Conservation (phyloP, 2,888 invertebrate species). For the Epirrhoe alternata region DNA sequence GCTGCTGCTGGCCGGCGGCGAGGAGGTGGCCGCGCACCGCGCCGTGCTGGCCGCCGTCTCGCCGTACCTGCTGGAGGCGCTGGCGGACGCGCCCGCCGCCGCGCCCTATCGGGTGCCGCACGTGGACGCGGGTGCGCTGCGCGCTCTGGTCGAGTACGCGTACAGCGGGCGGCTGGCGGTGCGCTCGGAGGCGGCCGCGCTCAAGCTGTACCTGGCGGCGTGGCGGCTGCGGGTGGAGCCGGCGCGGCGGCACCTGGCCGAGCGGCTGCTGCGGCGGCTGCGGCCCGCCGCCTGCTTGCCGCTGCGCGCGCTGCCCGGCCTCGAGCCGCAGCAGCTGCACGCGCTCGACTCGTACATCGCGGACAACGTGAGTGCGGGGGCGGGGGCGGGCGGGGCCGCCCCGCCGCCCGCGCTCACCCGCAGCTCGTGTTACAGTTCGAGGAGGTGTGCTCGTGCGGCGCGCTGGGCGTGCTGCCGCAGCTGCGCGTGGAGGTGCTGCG, state of each 20-base stretch:
- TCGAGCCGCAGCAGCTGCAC: slow-evolving; percentile 80
- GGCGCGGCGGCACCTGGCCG: slow-evolving; percentile 89
- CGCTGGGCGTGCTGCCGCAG: slow-evolving; percentile 87
- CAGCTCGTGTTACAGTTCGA: slow-evolving; percentile 83
- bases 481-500: slow-evolving; percentile 91
- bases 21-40: slow-evolving; percentile 87
- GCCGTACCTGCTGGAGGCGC: slow-evolving; percentile 88
- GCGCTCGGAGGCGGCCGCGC: slow-evolving; percentile 82
- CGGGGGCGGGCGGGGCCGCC: neutral
- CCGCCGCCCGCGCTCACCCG: neutral
- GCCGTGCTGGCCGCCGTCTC: slow-evolving; percentile 92
- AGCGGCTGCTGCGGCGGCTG: slow-evolving; percentile 86
- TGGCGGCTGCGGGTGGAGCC: slow-evolving; percentile 90
- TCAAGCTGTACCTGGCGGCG: slow-evolving; percentile 92
- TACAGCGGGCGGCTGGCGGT: slow-evolving; percentile 90
- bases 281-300: slow-evolving; percentile 85
- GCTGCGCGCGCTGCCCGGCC: slow-evolving; percentile 87
- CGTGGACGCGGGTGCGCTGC: slow-evolving; percentile 85
- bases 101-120: slow-evolving; percentile 53
- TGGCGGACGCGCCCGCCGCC: slow-evolving; percentile 59
- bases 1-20: slow-evolving; percentile 89
- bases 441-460: slow-evolving; percentile 86
- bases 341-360: slow-evolving; percentile 89
- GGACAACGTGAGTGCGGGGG: slow-evolving; percentile 82
- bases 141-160: slow-evolving; percentile 91